Conservation (phyloP, 2,113 vertebrate genomes). For the Percina caprodes region DNA sequence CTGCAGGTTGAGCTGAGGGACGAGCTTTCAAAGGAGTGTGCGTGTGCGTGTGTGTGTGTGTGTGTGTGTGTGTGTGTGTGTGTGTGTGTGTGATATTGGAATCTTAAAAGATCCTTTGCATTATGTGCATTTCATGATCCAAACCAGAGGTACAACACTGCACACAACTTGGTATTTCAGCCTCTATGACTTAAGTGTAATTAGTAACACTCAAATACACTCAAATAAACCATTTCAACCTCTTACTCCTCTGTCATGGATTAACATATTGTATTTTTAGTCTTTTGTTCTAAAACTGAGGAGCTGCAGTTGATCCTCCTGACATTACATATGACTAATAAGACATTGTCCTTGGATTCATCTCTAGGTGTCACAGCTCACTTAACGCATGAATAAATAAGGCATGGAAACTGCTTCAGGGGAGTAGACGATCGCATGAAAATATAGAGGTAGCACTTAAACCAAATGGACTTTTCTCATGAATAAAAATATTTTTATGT, state of each 20-base stretch:
- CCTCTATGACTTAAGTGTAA: not conserved
- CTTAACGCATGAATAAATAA: slow-evolving; percentile 63
- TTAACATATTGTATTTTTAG: slow-evolving; percentile 14
- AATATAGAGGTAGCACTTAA: slow-evolving; percentile 61
- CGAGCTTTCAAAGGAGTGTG: slow-evolving; percentile 1
- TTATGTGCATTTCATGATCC: not conserved
- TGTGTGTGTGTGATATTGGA: not conserved
- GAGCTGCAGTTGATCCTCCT: slow-evolving; percentile 23
- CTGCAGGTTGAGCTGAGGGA: slow-evolving; percentile 9
- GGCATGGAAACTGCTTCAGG: slow-evolving; percentile 41
- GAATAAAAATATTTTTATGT: slow-evolving; percentile 67
- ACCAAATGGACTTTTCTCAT: slow-evolving; percentile 68
- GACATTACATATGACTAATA: slow-evolving; percentile 57
- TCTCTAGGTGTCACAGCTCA: slow-evolving; percentile 51
- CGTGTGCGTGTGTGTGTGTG: slow-evolving; percentile 23
- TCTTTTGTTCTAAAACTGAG: slow-evolving; percentile 20
- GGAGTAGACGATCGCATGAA: slow-evolving; percentile 54
- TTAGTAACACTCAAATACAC: not conserved
- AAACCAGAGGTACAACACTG: not conserved
- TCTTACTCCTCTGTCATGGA: not conserved
- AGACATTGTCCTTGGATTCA: slow-evolving; percentile 66
- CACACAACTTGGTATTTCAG: not conserved
- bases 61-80: slow-evolving; percentile 22
- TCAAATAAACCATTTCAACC: slow-evolving; percentile 15
- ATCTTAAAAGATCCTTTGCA: not conserved